A percentile compares a stretch with the other conserved stretches of the same genome.
Evolutionary conservation across 2,888 invertebrate species (phyloP).

Genomic region (Pegoplata infirma): DNA sequence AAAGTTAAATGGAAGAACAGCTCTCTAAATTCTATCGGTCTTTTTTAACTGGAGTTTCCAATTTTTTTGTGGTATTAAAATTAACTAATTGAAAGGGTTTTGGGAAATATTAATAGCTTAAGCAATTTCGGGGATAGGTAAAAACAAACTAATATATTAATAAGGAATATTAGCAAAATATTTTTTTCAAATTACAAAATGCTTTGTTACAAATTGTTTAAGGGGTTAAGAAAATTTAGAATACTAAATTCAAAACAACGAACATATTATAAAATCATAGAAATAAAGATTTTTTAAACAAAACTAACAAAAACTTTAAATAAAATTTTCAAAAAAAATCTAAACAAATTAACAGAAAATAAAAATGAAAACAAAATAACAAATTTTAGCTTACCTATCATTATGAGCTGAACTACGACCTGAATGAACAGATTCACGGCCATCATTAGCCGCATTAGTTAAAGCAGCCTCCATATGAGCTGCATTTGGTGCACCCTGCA

Average conservation of each 20-base stretch:
- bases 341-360: background rate
- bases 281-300: too few relatives aligned
- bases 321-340: conserved; percentile 7
- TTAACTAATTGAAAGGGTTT: too few relatives aligned
- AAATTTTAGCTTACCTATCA: conserved; percentile 80
- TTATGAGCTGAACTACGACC: conserved; percentile 88
- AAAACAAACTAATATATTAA: background rate
- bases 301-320: too few relatives aligned
- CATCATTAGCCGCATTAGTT: conserved; percentile 78
- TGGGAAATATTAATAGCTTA: background rate
- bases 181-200: background rate
- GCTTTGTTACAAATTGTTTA: background rate
- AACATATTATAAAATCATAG: conserved; percentile 1
- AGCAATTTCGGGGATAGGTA: background rate
- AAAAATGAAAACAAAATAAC: conserved; percentile 13
- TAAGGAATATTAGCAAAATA: background rate
- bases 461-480: conserved; percentile 44
- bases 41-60: background rate
- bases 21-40: too few relatives aligned
- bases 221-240: background rate
- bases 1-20: too few relatives aligned
- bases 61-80: background rate
- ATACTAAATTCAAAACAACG: background rate
- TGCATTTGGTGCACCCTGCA: conserved; percentile 66
- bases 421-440: conserved; percentile 88